Conservation (phyloP, 2,797 vertebrate species). For the Crenichthys baileyi region DNA sequence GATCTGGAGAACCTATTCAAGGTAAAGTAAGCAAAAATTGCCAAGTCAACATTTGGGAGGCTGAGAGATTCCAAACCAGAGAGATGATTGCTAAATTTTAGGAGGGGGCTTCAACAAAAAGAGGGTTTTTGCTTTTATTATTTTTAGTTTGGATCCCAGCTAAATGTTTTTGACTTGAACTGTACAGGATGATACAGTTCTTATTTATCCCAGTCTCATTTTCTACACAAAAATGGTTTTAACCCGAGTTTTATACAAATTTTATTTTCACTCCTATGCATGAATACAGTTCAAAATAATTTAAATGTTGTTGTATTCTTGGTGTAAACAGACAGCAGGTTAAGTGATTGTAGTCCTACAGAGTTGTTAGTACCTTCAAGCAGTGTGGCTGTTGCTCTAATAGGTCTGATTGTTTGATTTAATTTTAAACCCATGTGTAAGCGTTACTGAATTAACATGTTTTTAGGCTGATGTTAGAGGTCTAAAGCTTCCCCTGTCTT, state of each 20-base stretch:
- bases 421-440: slow-evolving; percentile 52
- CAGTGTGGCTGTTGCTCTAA: slow-evolving; percentile 25
- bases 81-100: background rate
- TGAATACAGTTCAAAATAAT: background rate
- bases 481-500: background rate
- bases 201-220: no score
- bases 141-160: background rate
- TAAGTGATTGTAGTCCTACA: background rate
- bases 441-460: slow-evolving; percentile 39
- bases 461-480: slow-evolving; percentile 19
- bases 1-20: background rate
- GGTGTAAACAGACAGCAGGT: background rate
- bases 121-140: background rate
- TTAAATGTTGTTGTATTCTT: no score
- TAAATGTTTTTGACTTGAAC: no score
- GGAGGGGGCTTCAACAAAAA: background rate
- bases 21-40: no score
- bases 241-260: no score
- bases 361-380: background rate
- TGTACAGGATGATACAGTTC: no score
- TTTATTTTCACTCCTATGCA: background rate
- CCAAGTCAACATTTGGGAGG: background rate
- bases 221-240: no score
- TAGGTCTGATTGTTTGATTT: slow-evolving; percentile 38
- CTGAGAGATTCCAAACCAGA: background rate